phyloP scores from a whole-genome alignment of 2,888 invertebrate genomes.

The Dioctria rufipes region DNA sequence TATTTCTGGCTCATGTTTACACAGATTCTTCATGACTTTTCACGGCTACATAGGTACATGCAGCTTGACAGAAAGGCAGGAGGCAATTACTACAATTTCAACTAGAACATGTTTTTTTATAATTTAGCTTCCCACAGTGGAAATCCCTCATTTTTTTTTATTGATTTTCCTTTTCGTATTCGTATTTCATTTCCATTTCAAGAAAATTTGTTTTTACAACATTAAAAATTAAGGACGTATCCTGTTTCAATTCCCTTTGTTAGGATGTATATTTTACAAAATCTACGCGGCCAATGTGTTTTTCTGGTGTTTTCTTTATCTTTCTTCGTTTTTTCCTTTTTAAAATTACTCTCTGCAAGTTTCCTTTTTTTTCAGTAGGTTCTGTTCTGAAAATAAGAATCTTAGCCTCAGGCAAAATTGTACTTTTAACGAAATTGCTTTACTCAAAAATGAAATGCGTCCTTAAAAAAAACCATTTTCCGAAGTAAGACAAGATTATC shows the following conservation, averaged over 20 bases:
- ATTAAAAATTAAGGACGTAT: slow-evolving; percentile 31
- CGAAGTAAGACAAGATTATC: not conserved
- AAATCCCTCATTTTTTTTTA: not conserved
- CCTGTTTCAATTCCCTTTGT: slow-evolving; percentile 13
- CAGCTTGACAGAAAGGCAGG: not conserved
- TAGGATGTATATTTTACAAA: not conserved
- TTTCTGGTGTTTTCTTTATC: no score
- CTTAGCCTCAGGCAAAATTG: slow-evolving; percentile 19
- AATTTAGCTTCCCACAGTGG: not conserved
- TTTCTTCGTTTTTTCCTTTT: not conserved
- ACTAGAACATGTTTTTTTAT: not conserved
- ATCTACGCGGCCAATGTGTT: not conserved
- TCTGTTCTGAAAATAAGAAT: not conserved
- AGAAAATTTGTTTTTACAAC: slow-evolving; percentile 29
- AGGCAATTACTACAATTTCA: not conserved
- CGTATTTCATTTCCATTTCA: slow-evolving; percentile 23
- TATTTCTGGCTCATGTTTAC: slow-evolving; percentile 1
- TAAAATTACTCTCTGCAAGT: not conserved
- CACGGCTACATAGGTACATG: not conserved
- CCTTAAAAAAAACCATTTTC: not conserved
- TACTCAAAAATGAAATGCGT: slow-evolving; percentile 17
- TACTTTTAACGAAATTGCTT: slow-evolving; percentile 41
- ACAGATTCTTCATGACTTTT: slow-evolving; percentile 29
- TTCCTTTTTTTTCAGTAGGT: not conserved
- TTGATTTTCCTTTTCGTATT: slow-evolving; percentile 32